phyloP scores from a whole-genome alignment of 2,888 invertebrate genomes.

The Ophonus ardosiacus region DNA sequence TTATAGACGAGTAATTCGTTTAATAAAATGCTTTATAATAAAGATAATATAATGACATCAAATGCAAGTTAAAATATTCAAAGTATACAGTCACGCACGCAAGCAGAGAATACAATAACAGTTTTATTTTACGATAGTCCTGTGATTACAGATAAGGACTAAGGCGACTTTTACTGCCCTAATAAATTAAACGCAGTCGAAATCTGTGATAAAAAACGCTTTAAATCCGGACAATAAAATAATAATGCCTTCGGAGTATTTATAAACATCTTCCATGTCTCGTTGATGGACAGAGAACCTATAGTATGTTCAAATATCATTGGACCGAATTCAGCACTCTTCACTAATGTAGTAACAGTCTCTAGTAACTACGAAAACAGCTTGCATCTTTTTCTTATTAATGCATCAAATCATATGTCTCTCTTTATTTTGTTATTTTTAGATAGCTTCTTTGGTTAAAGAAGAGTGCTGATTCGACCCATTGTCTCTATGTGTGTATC shows the following conservation, averaged over 20 bases:
- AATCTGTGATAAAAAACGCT: slow-evolving; percentile 56
- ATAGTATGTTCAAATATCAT: background rate
- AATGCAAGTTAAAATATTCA: slow-evolving; percentile 46
- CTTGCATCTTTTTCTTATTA: too few relatives aligned
- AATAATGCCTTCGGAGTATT: slow-evolving; percentile 27
- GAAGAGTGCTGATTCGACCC: too few relatives aligned
- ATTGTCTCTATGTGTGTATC: too few relatives aligned
- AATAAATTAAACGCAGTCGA: slow-evolving; percentile 56
- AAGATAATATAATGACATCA: slow-evolving; percentile 39
- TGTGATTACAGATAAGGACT: slow-evolving; percentile 54
- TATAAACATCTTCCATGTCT: background rate
- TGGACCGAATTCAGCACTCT: too few relatives aligned
- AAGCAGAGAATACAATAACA: slow-evolving; percentile 48
- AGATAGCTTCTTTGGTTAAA: too few relatives aligned
- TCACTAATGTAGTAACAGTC: too few relatives aligned
- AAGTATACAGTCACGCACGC: slow-evolving; percentile 34
- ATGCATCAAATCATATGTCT: too few relatives aligned
- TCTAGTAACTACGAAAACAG: too few relatives aligned
- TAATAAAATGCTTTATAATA: slow-evolving; percentile 55
- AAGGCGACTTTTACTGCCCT: slow-evolving; percentile 52
- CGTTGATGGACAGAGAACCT: background rate
- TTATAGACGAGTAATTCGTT: slow-evolving; percentile 39
- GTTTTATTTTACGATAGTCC: slow-evolving; percentile 54
- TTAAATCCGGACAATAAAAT: slow-evolving; percentile 43
- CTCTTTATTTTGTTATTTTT: too few relatives aligned